Evolutionary conservation across 2,113 vertebrate species (phyloP).

Genomic region (Peromyscus maniculatus): DNA sequence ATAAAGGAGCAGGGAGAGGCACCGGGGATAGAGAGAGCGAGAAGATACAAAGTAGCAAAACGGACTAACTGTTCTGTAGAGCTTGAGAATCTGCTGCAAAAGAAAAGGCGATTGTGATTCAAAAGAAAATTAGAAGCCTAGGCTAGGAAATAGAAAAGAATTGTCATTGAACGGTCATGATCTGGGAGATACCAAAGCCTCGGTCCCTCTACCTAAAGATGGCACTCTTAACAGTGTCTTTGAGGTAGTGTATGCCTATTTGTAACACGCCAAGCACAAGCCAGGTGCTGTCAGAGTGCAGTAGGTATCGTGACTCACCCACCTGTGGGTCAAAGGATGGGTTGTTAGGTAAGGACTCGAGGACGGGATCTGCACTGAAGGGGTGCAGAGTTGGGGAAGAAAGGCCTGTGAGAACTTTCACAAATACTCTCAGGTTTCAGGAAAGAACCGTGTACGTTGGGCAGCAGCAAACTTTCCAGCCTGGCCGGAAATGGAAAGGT

Average conservation of each 20-base stretch:
- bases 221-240: neutral
- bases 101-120: neutral
- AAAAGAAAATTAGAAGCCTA: neutral
- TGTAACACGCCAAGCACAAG: neutral
- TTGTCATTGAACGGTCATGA: neutral
- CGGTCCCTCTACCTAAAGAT: neutral
- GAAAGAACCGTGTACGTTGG: neutral
- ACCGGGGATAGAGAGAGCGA: fast-evolving
- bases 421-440: neutral
- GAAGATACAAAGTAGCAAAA: neutral
- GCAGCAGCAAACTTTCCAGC: neutral
- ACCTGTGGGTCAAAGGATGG: neutral
- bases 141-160: neutral
- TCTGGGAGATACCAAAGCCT: neutral
- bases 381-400: neutral
- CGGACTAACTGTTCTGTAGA: no score
- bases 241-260: neutral
- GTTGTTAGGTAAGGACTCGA: neutral
- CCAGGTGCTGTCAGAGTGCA: neutral
- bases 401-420: neutral
- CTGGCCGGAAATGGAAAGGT: neutral
- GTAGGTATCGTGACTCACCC: no score
- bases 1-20: neutral
- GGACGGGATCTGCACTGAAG: neutral
- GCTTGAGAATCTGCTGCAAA: neutral